Evolutionary conservation across 2,888 invertebrate genomes (phyloP), one percentile per base, ranked within the genome.

Genomic region (Stenoptilia bipunctidactyla): DNA sequence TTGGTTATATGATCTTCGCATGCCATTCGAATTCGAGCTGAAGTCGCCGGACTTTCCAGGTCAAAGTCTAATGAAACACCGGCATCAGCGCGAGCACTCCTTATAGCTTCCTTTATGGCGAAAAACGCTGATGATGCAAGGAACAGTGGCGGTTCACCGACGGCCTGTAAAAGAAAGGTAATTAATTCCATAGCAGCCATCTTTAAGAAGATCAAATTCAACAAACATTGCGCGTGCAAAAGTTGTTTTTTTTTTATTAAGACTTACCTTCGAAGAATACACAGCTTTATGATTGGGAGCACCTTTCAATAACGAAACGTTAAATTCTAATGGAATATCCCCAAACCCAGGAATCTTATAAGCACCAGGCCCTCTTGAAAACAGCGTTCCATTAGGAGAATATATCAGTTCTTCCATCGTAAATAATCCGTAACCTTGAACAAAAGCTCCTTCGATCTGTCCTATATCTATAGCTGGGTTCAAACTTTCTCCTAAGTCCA

Each of bases 381-480:
- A 90, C 27, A 95, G 67, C 4, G 87, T 88, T 6, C 97, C 97
- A 34, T 88, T 88, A 0, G 96, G 93, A 0, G 96, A 93, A 61
- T 93, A 93, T 43, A 94, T 88, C 52, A 95, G 79, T 66, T 97
- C 96, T 72, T 98, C 98, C 58, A 97, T 79, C 0, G 94, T 93
- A 57, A 93, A 96, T 41, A 98, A 68, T 1, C 97, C 98, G 57
- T 96, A 95, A 0, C 98, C 98, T 86, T 97, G 97, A 61, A 95
- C 87, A 57, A 97, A 98, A 0, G 88, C 98, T 1, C 98, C 98
- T 77, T 98, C 98, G 12, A 98, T 91, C 84, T 98, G 98, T 0
- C 97, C 98, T 52, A 98, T 93, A 57, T 98, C 98, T 48, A 98
- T 95, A 1, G 97, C 97, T 2, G 98, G 98, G 74, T 98, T 98